Conservation (phyloP, 2,113 vertebrate species). For the Ophiodon elongatus region DNA sequence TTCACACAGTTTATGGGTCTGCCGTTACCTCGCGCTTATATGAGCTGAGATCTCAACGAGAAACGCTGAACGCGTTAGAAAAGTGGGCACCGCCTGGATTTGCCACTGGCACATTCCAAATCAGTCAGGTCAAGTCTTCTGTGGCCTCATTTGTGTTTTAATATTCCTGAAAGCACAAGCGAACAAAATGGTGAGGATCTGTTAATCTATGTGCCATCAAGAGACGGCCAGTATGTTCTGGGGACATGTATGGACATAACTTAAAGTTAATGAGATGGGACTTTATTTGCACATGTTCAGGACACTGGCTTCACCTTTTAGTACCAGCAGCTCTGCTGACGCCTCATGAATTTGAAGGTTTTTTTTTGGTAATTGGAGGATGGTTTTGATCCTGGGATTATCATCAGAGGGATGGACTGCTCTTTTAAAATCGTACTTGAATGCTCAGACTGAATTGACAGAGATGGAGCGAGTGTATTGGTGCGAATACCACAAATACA, state of each 20-base stretch:
- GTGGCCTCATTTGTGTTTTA: conserved; percentile 62
- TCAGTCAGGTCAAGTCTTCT: conserved; percentile 51
- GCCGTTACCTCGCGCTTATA: not conserved
- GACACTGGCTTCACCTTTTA: conserved; percentile 57
- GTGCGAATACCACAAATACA: not conserved
- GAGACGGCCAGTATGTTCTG: conserved; percentile 63
- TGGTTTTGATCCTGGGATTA: conserved; percentile 24
- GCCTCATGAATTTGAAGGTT: conserved; percentile 41
- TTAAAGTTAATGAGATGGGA: conserved; percentile 80
- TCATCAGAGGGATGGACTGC: conserved; percentile 16
- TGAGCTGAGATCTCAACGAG: not conserved
- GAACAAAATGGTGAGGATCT: conserved; percentile 76
- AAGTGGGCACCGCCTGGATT: not conserved
- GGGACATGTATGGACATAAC: conserved; percentile 80
- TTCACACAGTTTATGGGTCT: not conserved
- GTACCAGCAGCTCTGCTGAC: conserved; percentile 38
- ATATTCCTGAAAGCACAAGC: conserved; percentile 73
- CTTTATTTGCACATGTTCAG: conserved; percentile 78
- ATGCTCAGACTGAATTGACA: conserved; percentile 9
- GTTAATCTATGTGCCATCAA: conserved; percentile 70
- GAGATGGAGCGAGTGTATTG: conserved; percentile 10
- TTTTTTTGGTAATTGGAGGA: conserved; percentile 49
- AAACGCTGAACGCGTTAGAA: not conserved
- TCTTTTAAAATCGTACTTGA: conserved; percentile 32
- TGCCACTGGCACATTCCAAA: conserved; percentile 12